These are phyloP conservation scores for Phalacrocorax carbo DNA, from an alignment of 2,113 vertebrate genomes.

Conservation along the genomic window DNA sequence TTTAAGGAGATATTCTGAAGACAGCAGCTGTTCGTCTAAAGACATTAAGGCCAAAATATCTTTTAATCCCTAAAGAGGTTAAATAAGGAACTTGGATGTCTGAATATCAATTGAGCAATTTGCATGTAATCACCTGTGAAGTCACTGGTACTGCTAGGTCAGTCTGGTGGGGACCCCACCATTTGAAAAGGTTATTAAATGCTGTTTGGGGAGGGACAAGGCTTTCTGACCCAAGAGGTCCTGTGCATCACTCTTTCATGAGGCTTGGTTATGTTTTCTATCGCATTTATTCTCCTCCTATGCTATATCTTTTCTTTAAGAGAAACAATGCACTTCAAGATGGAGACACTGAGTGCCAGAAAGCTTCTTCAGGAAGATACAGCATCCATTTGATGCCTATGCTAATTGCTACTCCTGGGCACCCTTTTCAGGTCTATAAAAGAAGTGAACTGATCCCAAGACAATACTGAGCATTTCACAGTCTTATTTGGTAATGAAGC, in stretches of 20 bases:
- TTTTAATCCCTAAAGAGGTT: conserved; percentile 9
- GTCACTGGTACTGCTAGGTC: not conserved
- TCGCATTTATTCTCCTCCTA: not conserved
- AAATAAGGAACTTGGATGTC: not conserved
- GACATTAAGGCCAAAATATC: not conserved
- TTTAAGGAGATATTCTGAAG: conserved; percentile 5
- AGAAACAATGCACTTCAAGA: not conserved
- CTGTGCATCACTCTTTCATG: not conserved
- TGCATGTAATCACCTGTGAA: not conserved
- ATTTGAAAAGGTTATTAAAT: not conserved
- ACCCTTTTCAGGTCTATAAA: not conserved
- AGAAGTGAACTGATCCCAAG: not conserved
- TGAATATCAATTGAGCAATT: conserved; percentile 11
- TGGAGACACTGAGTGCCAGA: not conserved
- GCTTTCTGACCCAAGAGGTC: not conserved
- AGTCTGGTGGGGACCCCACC: not conserved
- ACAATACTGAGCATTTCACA: not conserved
- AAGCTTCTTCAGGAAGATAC: not conserved
- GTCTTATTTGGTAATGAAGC: not conserved
- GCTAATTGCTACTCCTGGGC: not conserved
- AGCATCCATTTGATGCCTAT: not conserved
- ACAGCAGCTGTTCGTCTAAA: conserved; percentile 1
- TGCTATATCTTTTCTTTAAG: not conserved
- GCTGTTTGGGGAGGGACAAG: not conserved
- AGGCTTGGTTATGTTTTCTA: not conserved